phyloP scores from a whole-genome alignment of 2,113 vertebrate species.

The Phocoena sinus region DNA sequence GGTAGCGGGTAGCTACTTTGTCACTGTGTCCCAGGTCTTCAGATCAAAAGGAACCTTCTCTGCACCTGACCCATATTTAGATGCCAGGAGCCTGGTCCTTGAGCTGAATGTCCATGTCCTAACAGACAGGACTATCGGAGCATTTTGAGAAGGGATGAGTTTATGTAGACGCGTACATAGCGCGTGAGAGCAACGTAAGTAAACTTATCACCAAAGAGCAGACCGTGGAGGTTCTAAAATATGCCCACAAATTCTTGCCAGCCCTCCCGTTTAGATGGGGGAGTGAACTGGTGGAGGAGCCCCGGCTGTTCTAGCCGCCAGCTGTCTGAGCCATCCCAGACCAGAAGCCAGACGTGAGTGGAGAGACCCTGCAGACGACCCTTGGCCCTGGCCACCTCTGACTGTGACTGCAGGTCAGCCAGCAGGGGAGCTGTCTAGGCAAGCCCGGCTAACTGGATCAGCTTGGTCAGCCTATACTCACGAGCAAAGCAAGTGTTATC shows the following conservation, averaged over 20 bases:
- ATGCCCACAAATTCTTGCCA: too few relatives aligned
- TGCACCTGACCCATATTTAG: not conserved
- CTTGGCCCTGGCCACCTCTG: not conserved
- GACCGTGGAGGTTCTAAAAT: not conserved
- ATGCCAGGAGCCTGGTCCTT: not conserved
- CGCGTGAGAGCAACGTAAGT: not conserved
- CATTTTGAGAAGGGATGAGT: not conserved
- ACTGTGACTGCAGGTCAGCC: not conserved
- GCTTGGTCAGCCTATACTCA: rapidly evolving
- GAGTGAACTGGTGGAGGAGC: not conserved
- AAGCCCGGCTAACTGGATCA: rapidly evolving
- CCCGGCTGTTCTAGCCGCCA: not conserved
- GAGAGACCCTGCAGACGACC: too few relatives aligned
- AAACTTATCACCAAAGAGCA: not conserved
- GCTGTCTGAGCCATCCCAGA: not conserved
- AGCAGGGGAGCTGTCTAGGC: too few relatives aligned
- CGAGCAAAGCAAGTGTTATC: not conserved
- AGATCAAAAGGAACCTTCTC: not conserved
- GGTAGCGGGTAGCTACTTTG: not conserved
- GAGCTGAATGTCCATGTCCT: not conserved
- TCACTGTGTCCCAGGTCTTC: not conserved
- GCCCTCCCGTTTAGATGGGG: not conserved
- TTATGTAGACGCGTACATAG: not conserved
- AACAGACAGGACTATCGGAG: not conserved
- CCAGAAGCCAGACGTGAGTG: not conserved